Evolutionary conservation across 2,113 vertebrate genomes (phyloP).

Genomic region (Nyctereutes procyonoides): DNA sequence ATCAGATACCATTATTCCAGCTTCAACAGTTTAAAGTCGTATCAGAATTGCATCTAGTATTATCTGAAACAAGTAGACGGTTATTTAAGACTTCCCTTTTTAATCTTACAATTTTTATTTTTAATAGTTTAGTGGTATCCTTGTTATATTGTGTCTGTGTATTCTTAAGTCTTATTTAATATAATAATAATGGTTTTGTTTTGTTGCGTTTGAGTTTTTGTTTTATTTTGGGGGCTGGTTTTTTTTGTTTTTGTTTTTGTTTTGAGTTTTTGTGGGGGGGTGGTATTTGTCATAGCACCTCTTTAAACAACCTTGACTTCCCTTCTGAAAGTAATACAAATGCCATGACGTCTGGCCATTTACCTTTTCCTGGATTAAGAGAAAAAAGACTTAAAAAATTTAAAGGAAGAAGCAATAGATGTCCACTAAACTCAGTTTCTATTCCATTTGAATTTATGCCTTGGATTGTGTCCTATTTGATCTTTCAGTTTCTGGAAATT

Average conservation of each 20-base stretch:
- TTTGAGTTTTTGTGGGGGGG: neutral
- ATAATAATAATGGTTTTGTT: neutral
- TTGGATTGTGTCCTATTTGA: conserved; percentile 37
- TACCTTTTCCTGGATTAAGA: conserved; percentile 17
- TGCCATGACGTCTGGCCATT: neutral
- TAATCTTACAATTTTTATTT: conserved; percentile 6
- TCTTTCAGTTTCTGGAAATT: conserved; percentile 30
- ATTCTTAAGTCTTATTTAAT: conserved; percentile 38
- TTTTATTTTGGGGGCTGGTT: neutral
- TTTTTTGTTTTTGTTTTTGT: neutral
- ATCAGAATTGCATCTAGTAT: conserved; percentile 20
- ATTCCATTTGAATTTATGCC: neutral
- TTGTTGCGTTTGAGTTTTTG: neutral
- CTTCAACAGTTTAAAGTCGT: neutral
- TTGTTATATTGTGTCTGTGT: conserved; percentile 14
- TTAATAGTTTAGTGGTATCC: neutral
- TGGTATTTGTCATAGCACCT: neutral
- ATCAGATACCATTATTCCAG: neutral
- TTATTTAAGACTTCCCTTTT: conserved; percentile 43
- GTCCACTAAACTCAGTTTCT: neutral
- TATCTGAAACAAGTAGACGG: conserved; percentile 32
- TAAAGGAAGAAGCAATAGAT: neutral
- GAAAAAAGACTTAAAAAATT: conserved; percentile 27
- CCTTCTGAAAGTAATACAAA: conserved; percentile 39
- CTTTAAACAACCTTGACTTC: conserved; percentile 34